Evolutionary conservation across 1,140 invertebrate species (phyloP).

Genomic region (Maconellicoccus hirsutus): DNA sequence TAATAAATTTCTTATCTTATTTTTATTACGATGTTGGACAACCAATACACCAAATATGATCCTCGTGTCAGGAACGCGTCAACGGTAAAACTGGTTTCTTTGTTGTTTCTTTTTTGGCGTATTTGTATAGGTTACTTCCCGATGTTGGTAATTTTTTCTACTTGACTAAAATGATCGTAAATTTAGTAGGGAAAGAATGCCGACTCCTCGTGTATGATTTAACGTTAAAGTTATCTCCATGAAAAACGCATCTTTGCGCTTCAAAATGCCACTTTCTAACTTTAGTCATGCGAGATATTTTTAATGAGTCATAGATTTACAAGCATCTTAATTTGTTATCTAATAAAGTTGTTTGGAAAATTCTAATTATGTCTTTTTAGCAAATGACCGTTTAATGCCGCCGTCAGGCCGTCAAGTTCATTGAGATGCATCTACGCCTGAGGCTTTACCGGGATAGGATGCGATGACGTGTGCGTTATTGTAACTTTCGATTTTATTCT

Average conservation of each 20-base stretch:
- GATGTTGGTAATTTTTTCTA: not conserved
- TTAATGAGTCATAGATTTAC: not conserved
- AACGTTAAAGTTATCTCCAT: not conserved
- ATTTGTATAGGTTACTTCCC: not conserved
- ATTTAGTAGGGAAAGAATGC: too few species aligned
- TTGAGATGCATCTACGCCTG: not conserved
- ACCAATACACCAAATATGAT: not conserved
- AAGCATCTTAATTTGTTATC: not conserved
- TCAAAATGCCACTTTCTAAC: not conserved
- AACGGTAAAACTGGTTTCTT: not conserved
- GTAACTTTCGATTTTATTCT: too few species aligned
- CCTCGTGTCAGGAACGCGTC: not conserved
- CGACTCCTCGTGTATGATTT: too few species aligned
- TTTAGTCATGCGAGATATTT: not conserved
- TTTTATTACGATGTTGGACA: too few species aligned
- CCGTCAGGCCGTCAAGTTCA: not conserved
- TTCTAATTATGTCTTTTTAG: not conserved
- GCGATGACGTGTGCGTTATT: too few species aligned
- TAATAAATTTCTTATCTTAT: not conserved
- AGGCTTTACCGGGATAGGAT: not conserved
- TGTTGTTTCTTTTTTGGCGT: not conserved
- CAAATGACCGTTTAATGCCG: not conserved
- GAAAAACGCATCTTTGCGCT: not conserved
- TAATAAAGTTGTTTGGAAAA: constrained; percentile 9
- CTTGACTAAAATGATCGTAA: not conserved